A percentile compares a stretch with the other conserved stretches of the same genome.
Evolutionary conservation across 53 echinoderm and acorn worm species (phyloP).

Genomic region (Pentamera pediparva): DNA sequence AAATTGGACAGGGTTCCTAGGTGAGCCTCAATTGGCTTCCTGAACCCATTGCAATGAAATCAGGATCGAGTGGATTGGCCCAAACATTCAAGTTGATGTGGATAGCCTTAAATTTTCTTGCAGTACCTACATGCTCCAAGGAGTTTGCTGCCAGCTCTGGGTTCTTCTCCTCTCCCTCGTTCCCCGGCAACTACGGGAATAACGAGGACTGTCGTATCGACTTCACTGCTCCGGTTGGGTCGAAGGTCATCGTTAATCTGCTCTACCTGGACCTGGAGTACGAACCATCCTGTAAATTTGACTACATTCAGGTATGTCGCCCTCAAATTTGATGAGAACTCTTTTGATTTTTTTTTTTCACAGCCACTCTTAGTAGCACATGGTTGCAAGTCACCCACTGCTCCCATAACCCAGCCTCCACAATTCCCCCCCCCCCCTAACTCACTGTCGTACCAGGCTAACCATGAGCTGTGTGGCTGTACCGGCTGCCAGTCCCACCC

Average conservation of each 20-base stretch:
- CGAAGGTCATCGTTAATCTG: conserved; percentile 45
- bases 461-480: too few relatives aligned
- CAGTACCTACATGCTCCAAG: not conserved
- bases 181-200: conserved; percentile 50
- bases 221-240: conserved; percentile 34
- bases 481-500: too few relatives aligned
- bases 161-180: conserved; percentile 47
- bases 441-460: too few relatives aligned
- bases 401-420: too few relatives aligned
- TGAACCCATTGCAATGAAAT: too few relatives aligned
- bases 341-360: not conserved
- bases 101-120: not conserved
- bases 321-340: too few relatives aligned
- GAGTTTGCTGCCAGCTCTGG: conserved; percentile 1
- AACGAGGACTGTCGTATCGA: conserved; percentile 51
- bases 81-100: too few relatives aligned
- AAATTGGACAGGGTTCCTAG: too few relatives aligned
- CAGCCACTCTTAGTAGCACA: not conserved
- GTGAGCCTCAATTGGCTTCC: too few relatives aligned
- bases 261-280: conserved; percentile 64
- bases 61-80: too few relatives aligned
- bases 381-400: too few relatives aligned
- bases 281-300: conserved; percentile 57
- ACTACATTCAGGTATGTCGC: conserved; percentile 53
- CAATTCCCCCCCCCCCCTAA: too few relatives aligned